Conservation (phyloP, 1,140 invertebrate species). For the Antheraea pernyi region DNA sequence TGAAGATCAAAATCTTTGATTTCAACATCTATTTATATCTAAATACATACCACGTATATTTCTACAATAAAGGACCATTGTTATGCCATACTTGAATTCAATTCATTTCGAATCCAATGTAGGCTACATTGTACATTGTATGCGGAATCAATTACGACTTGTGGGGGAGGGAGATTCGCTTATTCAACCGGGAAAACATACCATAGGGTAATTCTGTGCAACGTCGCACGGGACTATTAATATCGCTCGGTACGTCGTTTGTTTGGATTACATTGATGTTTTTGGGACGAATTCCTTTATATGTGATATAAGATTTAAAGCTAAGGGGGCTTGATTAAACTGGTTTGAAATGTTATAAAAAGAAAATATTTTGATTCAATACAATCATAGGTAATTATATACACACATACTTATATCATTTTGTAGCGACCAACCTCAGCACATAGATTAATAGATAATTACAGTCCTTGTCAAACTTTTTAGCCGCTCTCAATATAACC, state of each 20-base stretch:
- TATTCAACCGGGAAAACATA: conserved; percentile 17
- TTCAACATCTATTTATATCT: no score
- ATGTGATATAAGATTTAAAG: conserved; percentile 20
- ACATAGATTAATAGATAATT: no score
- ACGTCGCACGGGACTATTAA: conserved; percentile 30
- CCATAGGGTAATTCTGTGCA: conserved; percentile 22
- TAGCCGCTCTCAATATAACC: no score
- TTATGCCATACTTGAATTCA: neutral
- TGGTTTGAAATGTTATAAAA: neutral
- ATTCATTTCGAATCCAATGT: neutral
- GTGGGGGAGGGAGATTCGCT: neutral
- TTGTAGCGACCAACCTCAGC: no score
- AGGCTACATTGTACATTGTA: neutral
- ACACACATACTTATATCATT: no score
- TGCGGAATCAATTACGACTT: conserved; percentile 1
- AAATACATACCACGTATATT: no score
- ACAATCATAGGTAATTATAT: no score
- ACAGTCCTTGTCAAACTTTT: no score
- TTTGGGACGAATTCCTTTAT: conserved; percentile 32
- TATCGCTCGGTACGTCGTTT: conserved; percentile 35
- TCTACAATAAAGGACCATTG: neutral
- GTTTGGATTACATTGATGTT: conserved; percentile 44
- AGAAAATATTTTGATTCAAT: neutral
- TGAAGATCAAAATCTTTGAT: no score
- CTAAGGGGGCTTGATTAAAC: neutral